Base-by-base conservation (phyloP, 2,888 invertebrate species). In the Molanna angustata region DNA sequence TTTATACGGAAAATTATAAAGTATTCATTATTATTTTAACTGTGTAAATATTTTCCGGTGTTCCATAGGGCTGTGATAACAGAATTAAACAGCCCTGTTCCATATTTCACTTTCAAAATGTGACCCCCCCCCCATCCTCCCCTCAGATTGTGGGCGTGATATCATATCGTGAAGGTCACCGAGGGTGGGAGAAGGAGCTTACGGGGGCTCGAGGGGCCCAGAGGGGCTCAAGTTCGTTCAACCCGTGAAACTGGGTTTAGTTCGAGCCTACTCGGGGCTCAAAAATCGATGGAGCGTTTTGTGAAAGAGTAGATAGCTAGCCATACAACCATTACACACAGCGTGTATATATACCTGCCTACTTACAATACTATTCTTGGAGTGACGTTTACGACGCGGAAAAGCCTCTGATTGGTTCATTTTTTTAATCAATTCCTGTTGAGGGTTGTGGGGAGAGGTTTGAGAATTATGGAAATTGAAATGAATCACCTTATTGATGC, bases 241-340 rank as follows among this genome's bases (percentile, higher is more conserved):
- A 56, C 59, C 46, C 47, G 49, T 52, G 57, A 56, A 59, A 56
- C 56, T 56, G 59, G 59, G 56, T 58, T 58, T 56, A 53, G 56
- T 42, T 47, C 51, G 52, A 49, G 42, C 49, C 49, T 40, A 40
- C 41, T 43, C 49, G 42, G 49, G 39, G 44, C 51, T 45, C 22
- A 39, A 41, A 49, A 58, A 58, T 58, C 58, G 58, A 58, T 58
- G 58, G 58, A 58, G 58, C 58, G 49, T 55, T 55, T 54, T 52
- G 48, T 42, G 48, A 53, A 53, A 33, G 48, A 32, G 33, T 22
- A 35, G 11, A n/a, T n/a, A 37, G 18, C 18, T 37, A 17, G 18
- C 37, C 16, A 17, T 37, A 16, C 37, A 37, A 17, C 16, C 18
- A 35, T 35, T 9, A 35, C 13, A 27, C n/a, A n/a, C n/a, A n/a